Base-by-base conservation (phyloP, 2,113 vertebrate genomes). In the Osmerus mordax region DNA sequence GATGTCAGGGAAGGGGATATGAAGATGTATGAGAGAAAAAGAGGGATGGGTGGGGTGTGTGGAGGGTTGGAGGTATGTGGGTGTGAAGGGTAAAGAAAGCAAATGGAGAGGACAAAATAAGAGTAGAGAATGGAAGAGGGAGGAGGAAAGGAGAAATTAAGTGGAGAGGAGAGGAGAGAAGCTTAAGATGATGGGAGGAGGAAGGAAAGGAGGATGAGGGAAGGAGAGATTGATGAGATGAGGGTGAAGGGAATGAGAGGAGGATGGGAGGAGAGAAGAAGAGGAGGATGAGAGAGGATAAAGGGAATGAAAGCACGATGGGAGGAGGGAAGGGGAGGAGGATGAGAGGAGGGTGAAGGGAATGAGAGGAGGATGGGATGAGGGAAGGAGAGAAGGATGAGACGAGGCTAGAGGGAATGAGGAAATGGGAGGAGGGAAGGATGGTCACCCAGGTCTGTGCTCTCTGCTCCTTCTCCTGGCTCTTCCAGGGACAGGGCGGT, bases 401-500 rank as follows among this genome's bases (percentile, higher is more conserved):
- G 21, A 19, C n/a, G 1, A 51, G 19, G 18, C 12, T 9, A 2
- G 64, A 47, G 18, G 32, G 4, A 36, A 18, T 55, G 54, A 55
- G 55, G 2, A 56, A 56, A 19, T 18, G 55, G 55, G 41, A 47
- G 41, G 41, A 47, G 41, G 8, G 41, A 56, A 56, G 2, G 64
- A 47, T 65, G 64, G 41, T 52, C 28, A 16, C 64, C 16, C 41
- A 21, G 72, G 62, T 65, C 41, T 47, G 41, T 12, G 41, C 41
- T 47, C 53, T 71, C 19, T 52, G 9, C 41, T 16, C 58, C 64
- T 65, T 64, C 74, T 19, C 67, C 65, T 74, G 65, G 51, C 64
- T 77, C 61, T 68, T 70, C 77, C 64, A 68, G 67, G 78, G 53
- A 80, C 75, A 28, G 60, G 28, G 23, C 13, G 25, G 60, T 23